Conservation (phyloP, 2,888 invertebrate genomes). For the Lucinisca nassula region DNA sequence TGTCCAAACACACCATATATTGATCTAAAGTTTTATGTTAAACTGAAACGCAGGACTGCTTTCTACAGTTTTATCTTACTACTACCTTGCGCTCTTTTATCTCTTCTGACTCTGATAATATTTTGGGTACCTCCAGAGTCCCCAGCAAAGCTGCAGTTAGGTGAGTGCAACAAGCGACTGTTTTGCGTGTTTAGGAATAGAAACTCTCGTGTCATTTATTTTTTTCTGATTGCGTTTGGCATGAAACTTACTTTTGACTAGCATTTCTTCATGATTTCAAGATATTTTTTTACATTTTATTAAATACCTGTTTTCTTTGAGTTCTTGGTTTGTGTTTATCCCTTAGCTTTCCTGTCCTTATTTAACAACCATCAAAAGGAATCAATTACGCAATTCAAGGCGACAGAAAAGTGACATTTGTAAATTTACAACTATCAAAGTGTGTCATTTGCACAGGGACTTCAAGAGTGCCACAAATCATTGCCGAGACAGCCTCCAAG, state of each 20-base stretch:
- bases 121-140: conserved; percentile 88
- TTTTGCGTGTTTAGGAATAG: background rate
- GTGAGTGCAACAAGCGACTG: conserved; percentile 77
- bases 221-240: background rate
- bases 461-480: background rate
- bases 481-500: no score
- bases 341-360: background rate
- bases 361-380: no score
- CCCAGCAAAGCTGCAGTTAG: conserved; percentile 88
- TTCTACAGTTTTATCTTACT: conserved; percentile 88
- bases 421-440: background rate
- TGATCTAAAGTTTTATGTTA: conserved; percentile 86
- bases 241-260: background rate
- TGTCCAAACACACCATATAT: conserved; percentile 85
- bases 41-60: conserved; percentile 82
- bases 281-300: background rate
- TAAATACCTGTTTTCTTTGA: no score
- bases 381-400: no score
- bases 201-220: background rate
- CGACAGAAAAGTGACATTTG: no score
- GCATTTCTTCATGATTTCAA: background rate
- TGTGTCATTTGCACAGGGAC: conserved; percentile 11
- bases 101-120: conserved; percentile 87
- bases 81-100: conserved; percentile 87
- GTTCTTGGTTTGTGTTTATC: no score